phyloP scores from a whole-genome alignment of 2,888 invertebrate genomes.

The Ophion slaviceki region DNA sequence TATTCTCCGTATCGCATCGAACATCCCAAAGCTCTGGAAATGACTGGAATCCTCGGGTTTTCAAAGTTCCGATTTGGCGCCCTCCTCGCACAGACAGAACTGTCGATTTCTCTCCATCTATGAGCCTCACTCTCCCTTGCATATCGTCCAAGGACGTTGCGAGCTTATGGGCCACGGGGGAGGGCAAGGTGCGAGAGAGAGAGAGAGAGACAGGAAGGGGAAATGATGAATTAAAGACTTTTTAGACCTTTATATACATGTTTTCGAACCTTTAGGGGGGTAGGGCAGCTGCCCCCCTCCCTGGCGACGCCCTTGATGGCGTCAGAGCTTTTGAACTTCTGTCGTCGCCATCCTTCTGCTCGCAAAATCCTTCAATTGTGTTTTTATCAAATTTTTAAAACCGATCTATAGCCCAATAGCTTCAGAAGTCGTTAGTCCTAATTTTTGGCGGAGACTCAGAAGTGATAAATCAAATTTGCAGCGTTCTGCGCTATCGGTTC shows the following conservation, averaged over 20 bases:
- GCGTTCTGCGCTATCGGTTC: not conserved
- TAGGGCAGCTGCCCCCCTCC: not conserved
- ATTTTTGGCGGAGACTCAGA: not conserved
- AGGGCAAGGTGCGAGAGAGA: too few species aligned
- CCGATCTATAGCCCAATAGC: not conserved
- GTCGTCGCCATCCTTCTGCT: too few species aligned
- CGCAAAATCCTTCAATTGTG: not conserved
- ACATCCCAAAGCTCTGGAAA: slow-evolving; percentile 29
- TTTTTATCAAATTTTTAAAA: not conserved
- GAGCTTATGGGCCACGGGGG: not conserved
- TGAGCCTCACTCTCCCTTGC: not conserved
- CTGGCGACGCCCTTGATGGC: not conserved
- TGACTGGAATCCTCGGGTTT: slow-evolving; percentile 30
- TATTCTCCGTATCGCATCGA: slow-evolving; percentile 18
- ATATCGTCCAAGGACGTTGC: not conserved
- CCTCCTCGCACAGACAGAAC: slow-evolving; percentile 8
- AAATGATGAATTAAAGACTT: too few species aligned
- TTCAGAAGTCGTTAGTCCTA: too few species aligned
- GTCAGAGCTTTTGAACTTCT: not conserved
- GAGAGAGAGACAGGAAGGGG: too few species aligned
- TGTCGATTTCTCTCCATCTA: slow-evolving; percentile 26
- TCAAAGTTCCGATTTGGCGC: slow-evolving; percentile 22
- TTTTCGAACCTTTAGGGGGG: too few species aligned
- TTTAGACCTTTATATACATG: too few species aligned
- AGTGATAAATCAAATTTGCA: not conserved